A percentile compares a stretch with the other conserved stretches of the same genome.
Evolutionary conservation across 2,113 vertebrate genomes (phyloP).

Genomic region (Coturnix japonica): DNA sequence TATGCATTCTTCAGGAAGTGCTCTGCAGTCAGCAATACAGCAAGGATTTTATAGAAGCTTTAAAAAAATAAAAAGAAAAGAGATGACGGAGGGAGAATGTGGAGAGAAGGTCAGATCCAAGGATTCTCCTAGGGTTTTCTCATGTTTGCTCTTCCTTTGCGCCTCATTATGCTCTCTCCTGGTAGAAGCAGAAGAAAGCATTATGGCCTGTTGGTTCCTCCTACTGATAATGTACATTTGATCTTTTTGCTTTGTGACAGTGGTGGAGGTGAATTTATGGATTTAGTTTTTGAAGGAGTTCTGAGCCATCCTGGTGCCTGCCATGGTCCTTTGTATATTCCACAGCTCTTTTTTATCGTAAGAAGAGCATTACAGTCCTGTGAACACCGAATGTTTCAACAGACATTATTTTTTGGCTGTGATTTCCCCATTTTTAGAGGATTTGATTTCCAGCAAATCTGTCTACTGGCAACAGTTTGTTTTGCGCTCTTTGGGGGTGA

Average conservation of each 20-base stretch:
- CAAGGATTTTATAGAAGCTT: not conserved
- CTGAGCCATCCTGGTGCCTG: not conserved
- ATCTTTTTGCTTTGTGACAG: slow-evolving; percentile 30
- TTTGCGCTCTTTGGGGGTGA: not conserved
- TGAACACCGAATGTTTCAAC: not conserved
- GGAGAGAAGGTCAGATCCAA: slow-evolving; percentile 47
- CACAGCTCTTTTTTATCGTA: not conserved
- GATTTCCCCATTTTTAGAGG: not conserved
- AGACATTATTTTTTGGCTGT: not conserved
- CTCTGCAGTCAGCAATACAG: slow-evolving; percentile 51
- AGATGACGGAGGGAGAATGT: not conserved
- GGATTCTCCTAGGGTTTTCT: slow-evolving; percentile 54
- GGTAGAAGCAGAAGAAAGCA: slow-evolving; percentile 14
- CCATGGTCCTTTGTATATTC: not conserved
- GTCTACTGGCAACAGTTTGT: not conserved
- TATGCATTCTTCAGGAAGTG: slow-evolving; percentile 38
- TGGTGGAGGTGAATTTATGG: slow-evolving; percentile 23
- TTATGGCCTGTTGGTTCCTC: slow-evolving; percentile 18
- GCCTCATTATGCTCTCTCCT: not conserved
- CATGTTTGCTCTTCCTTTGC: slow-evolving; percentile 25
- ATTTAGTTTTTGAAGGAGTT: slow-evolving; percentile 47
- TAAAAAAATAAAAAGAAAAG: not conserved
- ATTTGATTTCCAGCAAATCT: slow-evolving; percentile 31
- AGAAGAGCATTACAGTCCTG: not conserved
- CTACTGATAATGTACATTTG: not conserved